Conservation (phyloP, 2,113 vertebrate genomes). For the Callorhinus ursinus region DNA sequence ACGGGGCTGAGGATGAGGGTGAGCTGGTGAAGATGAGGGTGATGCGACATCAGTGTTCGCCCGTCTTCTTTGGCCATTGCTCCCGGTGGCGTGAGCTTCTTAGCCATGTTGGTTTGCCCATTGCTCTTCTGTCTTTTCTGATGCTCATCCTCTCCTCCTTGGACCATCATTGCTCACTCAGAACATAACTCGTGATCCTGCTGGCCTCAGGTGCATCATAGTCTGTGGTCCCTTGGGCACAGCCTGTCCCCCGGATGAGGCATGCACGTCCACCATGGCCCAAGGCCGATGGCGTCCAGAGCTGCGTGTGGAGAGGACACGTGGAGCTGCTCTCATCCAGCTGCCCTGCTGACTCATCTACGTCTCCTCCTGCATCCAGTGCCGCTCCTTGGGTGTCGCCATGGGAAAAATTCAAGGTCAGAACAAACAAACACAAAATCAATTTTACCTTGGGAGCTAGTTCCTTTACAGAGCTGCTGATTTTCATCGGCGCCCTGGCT, state of each 20-base stretch:
- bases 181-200: neutral
- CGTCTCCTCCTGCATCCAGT: neutral
- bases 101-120: neutral
- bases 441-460: slow-evolving; percentile 53
- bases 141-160: neutral
- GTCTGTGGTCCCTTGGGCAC: neutral
- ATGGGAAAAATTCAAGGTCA: slow-evolving; percentile 64
- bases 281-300: neutral
- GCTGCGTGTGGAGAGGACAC: too few species aligned
- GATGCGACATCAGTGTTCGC: fast-evolving
- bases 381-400: neutral
- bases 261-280: neutral
- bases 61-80: neutral
- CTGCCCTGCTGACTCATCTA: fast-evolving
- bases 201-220: neutral
- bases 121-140: neutral
- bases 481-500: neutral
- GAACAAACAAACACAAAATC: slow-evolving; percentile 69
- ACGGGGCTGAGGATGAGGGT: fast-evolving
- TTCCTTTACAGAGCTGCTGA: neutral
- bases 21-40: neutral
- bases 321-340: fast-evolving
- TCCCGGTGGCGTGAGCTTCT: neutral
- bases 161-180: neutral
- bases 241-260: neutral